These are phyloP conservation scores for Gopherus evgoodei DNA, from an alignment of 2,113 vertebrate genomes.

Conservation along the genomic window DNA sequence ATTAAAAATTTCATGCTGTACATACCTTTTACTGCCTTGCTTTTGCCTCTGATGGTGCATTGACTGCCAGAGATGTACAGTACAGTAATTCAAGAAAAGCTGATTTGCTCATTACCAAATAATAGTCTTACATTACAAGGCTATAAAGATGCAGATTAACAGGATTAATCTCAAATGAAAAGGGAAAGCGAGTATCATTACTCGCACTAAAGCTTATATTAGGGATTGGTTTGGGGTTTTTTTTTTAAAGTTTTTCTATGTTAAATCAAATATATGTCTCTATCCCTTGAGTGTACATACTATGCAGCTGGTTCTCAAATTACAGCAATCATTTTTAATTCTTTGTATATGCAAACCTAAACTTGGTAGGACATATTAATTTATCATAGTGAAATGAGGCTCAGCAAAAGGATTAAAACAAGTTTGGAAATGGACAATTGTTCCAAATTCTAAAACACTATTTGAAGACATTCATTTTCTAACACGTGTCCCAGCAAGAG, in stretches of 20 bases:
- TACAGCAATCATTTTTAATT: conserved; percentile 3
- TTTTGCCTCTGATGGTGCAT: background rate
- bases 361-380: background rate
- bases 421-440: background rate
- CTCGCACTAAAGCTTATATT: background rate
- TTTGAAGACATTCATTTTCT: background rate
- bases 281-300: background rate
- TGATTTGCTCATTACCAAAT: background rate
- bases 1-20: background rate
- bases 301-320: background rate
- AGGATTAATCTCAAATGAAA: background rate
- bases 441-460: background rate
- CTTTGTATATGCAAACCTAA: background rate
- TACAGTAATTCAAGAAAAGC: background rate
- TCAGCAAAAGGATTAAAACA: background rate
- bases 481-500: background rate
- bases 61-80: background rate
- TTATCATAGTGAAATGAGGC: background rate
- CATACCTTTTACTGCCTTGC: background rate
- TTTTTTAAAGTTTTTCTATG: background rate
- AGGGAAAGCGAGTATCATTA: background rate
- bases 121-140: background rate
- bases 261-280: background rate
- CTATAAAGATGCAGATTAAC: background rate
- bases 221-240: background rate